Conservation (phyloP, 2,113 vertebrate genomes). For the Archilochus colubris region DNA sequence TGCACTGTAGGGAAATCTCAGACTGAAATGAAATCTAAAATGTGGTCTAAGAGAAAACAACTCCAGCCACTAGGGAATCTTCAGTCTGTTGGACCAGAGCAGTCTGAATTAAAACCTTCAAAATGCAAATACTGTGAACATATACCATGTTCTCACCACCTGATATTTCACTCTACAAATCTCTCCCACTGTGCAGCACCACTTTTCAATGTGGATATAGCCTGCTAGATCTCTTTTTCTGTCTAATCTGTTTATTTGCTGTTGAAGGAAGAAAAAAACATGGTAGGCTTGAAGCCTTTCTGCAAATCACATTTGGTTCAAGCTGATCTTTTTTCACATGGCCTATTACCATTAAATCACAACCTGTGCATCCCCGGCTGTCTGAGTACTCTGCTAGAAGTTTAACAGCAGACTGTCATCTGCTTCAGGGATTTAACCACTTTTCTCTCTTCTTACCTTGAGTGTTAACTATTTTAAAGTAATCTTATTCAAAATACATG, state of each 20-base stretch:
- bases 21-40: background rate
- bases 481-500: background rate
- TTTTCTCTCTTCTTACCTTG: no score
- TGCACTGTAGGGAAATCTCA: background rate
- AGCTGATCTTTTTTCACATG: background rate
- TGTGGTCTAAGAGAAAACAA: background rate
- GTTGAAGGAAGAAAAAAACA: background rate
- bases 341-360: background rate
- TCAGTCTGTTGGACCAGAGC: background rate
- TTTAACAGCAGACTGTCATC: background rate
- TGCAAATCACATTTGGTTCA: background rate
- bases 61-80: background rate
- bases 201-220: background rate
- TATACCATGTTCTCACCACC: background rate
- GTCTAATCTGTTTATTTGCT: background rate
- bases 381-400: background rate
- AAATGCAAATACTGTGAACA: background rate
- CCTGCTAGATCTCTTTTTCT: background rate
- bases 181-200: background rate
- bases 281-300: background rate
- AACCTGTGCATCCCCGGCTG: background rate
- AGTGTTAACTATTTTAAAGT: background rate
- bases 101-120: background rate
- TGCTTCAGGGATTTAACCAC: background rate
- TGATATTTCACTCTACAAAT: background rate